Base-by-base conservation (phyloP, 2,888 invertebrate species). In the Nipponacmea schrenckii region DNA sequence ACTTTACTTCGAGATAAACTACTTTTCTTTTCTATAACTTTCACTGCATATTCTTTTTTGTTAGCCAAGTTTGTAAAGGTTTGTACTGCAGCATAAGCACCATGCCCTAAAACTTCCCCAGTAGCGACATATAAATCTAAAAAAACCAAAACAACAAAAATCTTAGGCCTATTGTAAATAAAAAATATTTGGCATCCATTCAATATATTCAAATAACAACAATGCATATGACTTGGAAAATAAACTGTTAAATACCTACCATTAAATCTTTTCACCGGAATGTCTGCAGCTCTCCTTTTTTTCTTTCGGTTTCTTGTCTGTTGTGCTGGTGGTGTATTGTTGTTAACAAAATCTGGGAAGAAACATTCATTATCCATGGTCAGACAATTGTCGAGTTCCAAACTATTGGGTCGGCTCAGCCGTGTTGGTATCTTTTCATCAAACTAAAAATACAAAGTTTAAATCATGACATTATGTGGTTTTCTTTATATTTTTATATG, bases 1-100 rank as follows among this genome's bases (percentile, higher is more conserved):
- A 98, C 96, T 87, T 98, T 93, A 86, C 94, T 94, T 84, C 98
- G 93, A 86, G 96, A 96, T 91, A 97, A 96, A 79, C 95, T 95
- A 81, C 96, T 95, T 87, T 95, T 94, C 90, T 97, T 97, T 90
- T 96, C 95, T 88, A 97, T 97, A 86, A 90, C 90, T 89, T 98
- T 98, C 79, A 98, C 98, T 75, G 98, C 98, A 90, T 94, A 98
- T 91, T 98, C 97, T 89, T 94, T 92, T 83, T 95, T 94, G 79
- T 96, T 97, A 90, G 94, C 94, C 86, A 94, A 93, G 89, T 95
- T 95, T 80, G 94, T 93, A 91, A 96, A 97, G 12, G 97, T 96
- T 90, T 95, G 95, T 74, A 98, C 98, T 81, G 96, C 95, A 76
- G 97, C 97, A 90, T 97, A 97, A 73, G 98, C 97, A 80, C 98